Evolutionary conservation across 2,797 vertebrate genomes (phyloP).

Genomic region (Merluccius polli): DNA sequence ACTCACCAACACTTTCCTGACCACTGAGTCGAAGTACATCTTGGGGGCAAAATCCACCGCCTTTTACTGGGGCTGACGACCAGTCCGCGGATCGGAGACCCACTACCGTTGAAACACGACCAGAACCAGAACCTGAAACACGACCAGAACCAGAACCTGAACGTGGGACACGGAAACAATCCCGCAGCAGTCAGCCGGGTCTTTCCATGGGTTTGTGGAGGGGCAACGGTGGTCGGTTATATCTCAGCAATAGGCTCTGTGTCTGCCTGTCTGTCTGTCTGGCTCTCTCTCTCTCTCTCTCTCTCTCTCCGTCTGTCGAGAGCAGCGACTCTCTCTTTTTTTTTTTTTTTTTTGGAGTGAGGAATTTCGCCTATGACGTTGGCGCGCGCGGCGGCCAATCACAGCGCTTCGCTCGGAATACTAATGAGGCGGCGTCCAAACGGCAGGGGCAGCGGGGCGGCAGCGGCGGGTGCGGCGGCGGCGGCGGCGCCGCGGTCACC

Average conservation of each 20-base stretch:
- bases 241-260: not conserved
- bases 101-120: no score
- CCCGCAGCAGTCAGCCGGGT: conserved; percentile 27
- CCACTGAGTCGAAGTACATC: conserved; percentile 64
- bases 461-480: no score
- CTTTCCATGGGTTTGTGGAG: conserved; percentile 34
- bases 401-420: conserved; percentile 6
- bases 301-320: not conserved
- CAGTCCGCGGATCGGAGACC: no score
- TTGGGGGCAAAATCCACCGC: conserved; percentile 50
- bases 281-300: no score
- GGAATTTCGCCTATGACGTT: conserved; percentile 38
- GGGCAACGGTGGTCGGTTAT: not conserved
- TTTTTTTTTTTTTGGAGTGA: no score
- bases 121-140: no score
- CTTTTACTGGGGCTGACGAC: conserved; percentile 21
- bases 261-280: no score
- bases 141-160: conserved; percentile 17
- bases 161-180: conserved; percentile 4
- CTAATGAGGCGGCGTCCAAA: conserved; percentile 6
- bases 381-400: conserved; percentile 39
- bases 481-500: no score
- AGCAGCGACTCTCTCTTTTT: not conserved
- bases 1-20: conserved; percentile 59
- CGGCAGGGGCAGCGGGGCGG: no score